Conservation (phyloP, 2,888 invertebrate species). For the Dynastes maya region DNA sequence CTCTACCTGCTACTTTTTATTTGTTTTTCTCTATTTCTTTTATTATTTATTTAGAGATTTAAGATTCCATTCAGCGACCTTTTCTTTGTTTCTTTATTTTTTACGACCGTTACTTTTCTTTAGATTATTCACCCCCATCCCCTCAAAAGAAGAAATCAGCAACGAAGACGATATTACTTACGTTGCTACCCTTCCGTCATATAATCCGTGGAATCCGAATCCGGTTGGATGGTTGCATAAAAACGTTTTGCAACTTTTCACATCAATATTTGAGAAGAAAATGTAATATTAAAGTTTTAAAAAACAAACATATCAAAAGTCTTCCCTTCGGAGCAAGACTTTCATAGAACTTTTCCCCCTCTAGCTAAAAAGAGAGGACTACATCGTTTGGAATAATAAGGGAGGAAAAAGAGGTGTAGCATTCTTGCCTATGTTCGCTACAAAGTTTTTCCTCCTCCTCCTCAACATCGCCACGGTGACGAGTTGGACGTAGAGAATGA, state of each 20-base stretch:
- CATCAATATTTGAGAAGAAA: constrained; percentile 54
- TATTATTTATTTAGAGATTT: no score
- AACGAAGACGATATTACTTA: no score
- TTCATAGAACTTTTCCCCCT: constrained; percentile 16
- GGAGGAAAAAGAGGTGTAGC: no score
- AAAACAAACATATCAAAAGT: constrained; percentile 53
- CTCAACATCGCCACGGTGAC: background rate
- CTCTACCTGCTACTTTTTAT: no score
- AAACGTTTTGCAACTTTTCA: constrained; percentile 53
- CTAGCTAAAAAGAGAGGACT: constrained; percentile 6
- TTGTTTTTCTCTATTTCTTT: no score
- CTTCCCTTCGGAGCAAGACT: constrained; percentile 4
- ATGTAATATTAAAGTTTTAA: constrained; percentile 53
- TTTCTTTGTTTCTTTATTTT: no score
- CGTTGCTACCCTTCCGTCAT: no score
- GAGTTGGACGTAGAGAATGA: constrained; percentile 3
- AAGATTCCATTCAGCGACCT: no score
- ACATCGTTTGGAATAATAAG: background rate
- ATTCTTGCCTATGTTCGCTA: constrained; percentile 41
- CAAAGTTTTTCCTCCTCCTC: constrained; percentile 14
- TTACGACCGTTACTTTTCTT: no score
- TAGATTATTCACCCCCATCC: no score
- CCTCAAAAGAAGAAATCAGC: no score
- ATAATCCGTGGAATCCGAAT: background rate
- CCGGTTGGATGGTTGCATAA: constrained; percentile 43